phyloP scores from a whole-genome alignment of 1,140 invertebrate species.

The Tetramorium simillimum region DNA sequence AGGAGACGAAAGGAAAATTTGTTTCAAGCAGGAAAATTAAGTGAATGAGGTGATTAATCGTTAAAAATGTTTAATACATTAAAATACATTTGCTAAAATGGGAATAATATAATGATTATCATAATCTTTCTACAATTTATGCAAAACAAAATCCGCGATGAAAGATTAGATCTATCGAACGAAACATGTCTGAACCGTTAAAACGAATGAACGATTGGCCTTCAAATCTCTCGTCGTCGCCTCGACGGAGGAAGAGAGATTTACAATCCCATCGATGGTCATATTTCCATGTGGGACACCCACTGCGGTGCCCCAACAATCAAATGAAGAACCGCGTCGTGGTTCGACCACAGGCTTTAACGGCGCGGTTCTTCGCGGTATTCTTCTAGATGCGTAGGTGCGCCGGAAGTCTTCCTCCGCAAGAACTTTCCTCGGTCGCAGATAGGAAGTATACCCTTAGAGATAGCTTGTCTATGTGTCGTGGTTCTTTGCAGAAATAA shows the following conservation, averaged over 20 bases:
- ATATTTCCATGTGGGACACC: slow-evolving; percentile 28
- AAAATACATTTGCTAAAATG: not conserved
- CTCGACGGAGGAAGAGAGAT: not conserved
- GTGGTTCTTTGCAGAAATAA: slow-evolving; percentile 20
- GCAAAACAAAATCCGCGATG: not conserved
- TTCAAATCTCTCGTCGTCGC: not conserved
- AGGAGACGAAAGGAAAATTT: not conserved
- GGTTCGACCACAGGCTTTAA: slow-evolving; percentile 62
- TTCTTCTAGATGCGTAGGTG: slow-evolving; percentile 58
- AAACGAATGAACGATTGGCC: not conserved
- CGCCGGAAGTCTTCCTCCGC: slow-evolving; percentile 71
- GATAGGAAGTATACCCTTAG: not conserved
- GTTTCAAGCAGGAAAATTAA: not conserved
- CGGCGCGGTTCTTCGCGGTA: slow-evolving; percentile 62
- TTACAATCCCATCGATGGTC: slow-evolving; percentile 26
- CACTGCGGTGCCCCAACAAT: not conserved
- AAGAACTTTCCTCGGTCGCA: slow-evolving; percentile 8
- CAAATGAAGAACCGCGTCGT: slow-evolving; percentile 20
- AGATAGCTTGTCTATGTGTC: slow-evolving; percentile 6
- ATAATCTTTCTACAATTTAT: not conserved
- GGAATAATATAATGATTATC: not conserved
- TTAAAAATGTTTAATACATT: not conserved
- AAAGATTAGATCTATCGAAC: not conserved
- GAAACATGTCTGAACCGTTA: not conserved
- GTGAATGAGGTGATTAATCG: not conserved